Conservation (phyloP, 1,140 invertebrate genomes). For the Piezodorus guildinii region DNA sequence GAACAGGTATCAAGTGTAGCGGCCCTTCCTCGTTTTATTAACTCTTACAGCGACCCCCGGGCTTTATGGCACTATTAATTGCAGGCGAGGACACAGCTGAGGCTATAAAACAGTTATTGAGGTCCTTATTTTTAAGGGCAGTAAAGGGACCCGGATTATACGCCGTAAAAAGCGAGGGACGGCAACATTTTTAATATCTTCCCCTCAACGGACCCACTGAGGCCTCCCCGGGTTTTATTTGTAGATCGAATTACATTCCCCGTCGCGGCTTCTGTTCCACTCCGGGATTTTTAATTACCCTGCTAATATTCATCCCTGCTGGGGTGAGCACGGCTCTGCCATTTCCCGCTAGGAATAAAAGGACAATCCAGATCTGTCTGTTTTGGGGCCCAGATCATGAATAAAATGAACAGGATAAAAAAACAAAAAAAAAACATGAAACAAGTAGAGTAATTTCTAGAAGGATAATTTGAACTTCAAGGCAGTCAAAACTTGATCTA, state of each 20-base stretch:
- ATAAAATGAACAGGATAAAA: too few relatives aligned
- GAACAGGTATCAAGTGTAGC: conserved; percentile 1
- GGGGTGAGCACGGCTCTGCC: too few relatives aligned
- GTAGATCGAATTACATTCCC: conserved; percentile 7
- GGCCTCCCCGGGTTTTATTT: conserved; percentile 3
- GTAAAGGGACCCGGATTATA: conserved; percentile 4
- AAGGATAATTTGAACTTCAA: too few relatives aligned
- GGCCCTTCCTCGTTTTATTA: not conserved
- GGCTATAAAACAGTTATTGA: conserved; percentile 12
- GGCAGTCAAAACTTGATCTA: too few relatives aligned
- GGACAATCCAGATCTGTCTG: too few relatives aligned
- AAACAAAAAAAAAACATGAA: too few relatives aligned
- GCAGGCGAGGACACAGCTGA: not conserved
- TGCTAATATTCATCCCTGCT: too few relatives aligned
- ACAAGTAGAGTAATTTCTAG: too few relatives aligned
- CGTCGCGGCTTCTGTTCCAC: too few relatives aligned
- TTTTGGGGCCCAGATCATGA: too few relatives aligned
- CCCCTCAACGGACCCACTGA: not conserved
- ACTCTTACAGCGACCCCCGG: conserved; percentile 1
- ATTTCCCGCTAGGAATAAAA: too few relatives aligned
- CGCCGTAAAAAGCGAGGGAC: conserved; percentile 2
- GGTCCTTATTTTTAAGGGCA: conserved; percentile 14
- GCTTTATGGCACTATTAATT: conserved; percentile 9
- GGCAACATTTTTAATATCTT: conserved; percentile 11
- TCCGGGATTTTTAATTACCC: too few relatives aligned